Conservation (phyloP, 1,140 invertebrate species). For the Asobara japonica region DNA sequence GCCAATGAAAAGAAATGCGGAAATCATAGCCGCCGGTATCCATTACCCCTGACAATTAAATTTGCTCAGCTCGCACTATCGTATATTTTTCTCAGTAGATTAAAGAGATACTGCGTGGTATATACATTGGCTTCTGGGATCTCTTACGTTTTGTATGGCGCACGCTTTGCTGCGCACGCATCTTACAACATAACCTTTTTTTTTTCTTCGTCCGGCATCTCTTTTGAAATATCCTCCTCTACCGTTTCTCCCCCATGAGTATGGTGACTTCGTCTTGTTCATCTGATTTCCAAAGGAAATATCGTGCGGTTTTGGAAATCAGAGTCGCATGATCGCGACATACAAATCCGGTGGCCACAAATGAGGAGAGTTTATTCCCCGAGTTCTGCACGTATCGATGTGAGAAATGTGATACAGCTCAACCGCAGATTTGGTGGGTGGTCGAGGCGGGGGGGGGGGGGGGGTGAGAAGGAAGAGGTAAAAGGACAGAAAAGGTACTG, state of each 20-base stretch:
- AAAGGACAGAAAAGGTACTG: neutral
- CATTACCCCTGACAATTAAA: conserved; percentile 11
- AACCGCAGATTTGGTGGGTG: neutral
- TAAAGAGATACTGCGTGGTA: conserved; percentile 7
- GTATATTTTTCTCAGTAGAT: conserved; percentile 9
- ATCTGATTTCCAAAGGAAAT: conserved; percentile 14
- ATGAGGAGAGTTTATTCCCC: neutral
- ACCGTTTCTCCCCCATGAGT: neutral
- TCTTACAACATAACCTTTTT: neutral
- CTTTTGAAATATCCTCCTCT: neutral
- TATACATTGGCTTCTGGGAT: conserved; percentile 5
- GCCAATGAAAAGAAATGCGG: neutral
- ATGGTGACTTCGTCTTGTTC: neutral
- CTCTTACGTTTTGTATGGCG: neutral
- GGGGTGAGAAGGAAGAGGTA: neutral
- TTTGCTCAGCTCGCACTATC: conserved; percentile 8
- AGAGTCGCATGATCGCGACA: conserved; percentile 24
- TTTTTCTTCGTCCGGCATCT: neutral
- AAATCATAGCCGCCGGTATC: neutral
- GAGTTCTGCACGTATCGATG: conserved; percentile 13
- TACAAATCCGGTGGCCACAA: conserved; percentile 24
- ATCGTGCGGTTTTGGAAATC: conserved; percentile 20
- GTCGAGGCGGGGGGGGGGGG: neutral
- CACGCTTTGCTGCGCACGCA: neutral
- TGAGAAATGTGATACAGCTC: conserved; percentile 7